phyloP scores from a whole-genome alignment of 2,888 invertebrate genomes.

The Drosophila borealis region DNA sequence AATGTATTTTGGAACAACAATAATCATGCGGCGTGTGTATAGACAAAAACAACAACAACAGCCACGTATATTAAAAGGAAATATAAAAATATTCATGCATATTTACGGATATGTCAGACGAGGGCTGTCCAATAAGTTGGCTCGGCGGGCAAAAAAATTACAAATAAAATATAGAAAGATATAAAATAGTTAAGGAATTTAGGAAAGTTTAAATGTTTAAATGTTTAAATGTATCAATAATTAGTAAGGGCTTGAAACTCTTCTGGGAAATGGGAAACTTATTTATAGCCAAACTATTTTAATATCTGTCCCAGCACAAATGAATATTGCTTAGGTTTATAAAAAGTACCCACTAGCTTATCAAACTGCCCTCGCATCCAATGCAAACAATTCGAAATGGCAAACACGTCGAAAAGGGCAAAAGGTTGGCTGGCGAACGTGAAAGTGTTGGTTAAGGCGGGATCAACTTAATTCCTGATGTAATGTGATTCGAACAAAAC shows the following conservation, averaged over 20 bases:
- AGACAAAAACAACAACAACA: conserved; percentile 36
- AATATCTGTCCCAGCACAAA: too few relatives aligned
- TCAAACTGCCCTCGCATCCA: conserved; percentile 21
- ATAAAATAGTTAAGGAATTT: background rate
- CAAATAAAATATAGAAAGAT: background rate
- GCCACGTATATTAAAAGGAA: conserved; percentile 45
- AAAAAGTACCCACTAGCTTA: background rate
- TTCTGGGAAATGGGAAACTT: too few relatives aligned
- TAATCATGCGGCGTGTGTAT: conserved; percentile 53
- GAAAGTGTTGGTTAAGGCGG: conserved; percentile 41
- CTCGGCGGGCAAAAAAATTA: too few relatives aligned
- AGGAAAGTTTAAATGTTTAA: too few relatives aligned
- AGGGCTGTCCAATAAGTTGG: conserved; percentile 15
- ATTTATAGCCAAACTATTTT: too few relatives aligned
- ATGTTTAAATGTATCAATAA: too few relatives aligned
- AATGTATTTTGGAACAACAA: conserved; percentile 59
- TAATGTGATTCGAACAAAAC: conserved; percentile 36
- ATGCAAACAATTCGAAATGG: conserved; percentile 48
- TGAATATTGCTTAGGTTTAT: too few relatives aligned
- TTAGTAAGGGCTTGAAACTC: too few relatives aligned
- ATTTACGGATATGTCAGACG: background rate
- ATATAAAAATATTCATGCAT: conserved; percentile 7
- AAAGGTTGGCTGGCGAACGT: conserved; percentile 51
- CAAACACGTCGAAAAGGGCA: conserved; percentile 62
- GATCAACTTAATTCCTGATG: conserved; percentile 45